Conservation (phyloP, 2,888 invertebrate species). For the Apodemia duryi region DNA sequence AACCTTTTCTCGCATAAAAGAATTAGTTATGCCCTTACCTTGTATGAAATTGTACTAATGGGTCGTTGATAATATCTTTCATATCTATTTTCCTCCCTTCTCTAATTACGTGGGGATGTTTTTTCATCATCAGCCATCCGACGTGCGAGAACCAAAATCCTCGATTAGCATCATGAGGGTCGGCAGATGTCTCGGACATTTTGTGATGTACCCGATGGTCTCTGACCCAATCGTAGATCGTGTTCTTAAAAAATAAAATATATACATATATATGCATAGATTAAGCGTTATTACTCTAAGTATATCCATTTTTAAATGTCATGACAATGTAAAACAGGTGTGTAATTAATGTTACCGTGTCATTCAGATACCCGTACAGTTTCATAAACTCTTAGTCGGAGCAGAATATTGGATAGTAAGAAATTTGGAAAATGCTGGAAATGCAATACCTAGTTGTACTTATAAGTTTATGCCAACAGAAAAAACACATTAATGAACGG, state of each 20-base stretch:
- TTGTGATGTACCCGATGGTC: constrained; percentile 89
- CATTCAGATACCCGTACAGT: too few relatives aligned
- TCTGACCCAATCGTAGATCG: constrained; percentile 85
- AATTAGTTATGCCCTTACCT: constrained; percentile 68
- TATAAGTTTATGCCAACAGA: too few relatives aligned
- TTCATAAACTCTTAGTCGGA: too few relatives aligned
- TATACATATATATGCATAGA: too few relatives aligned
- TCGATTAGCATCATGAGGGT: constrained; percentile 88
- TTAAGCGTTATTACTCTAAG: too few relatives aligned
- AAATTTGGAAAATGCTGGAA: neutral
- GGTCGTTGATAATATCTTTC: constrained; percentile 88
- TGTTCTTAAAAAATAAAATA: constrained; percentile 74
- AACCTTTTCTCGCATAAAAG: too few relatives aligned
- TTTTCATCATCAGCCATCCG: constrained; percentile 18
- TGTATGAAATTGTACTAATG: constrained; percentile 87
- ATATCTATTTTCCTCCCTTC: constrained; percentile 86
- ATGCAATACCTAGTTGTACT: too few relatives aligned
- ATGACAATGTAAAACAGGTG: too few relatives aligned
- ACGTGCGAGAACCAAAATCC: constrained; percentile 96
- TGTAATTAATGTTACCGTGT: too few relatives aligned
- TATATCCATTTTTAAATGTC: too few relatives aligned
- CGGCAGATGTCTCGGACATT: constrained; percentile 87
- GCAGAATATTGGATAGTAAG: too few relatives aligned
- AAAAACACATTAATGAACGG: too few relatives aligned
- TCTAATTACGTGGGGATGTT: constrained; percentile 14